Conservation (phyloP, 2,113 vertebrate species). For the Dromiciops gliroides region DNA sequence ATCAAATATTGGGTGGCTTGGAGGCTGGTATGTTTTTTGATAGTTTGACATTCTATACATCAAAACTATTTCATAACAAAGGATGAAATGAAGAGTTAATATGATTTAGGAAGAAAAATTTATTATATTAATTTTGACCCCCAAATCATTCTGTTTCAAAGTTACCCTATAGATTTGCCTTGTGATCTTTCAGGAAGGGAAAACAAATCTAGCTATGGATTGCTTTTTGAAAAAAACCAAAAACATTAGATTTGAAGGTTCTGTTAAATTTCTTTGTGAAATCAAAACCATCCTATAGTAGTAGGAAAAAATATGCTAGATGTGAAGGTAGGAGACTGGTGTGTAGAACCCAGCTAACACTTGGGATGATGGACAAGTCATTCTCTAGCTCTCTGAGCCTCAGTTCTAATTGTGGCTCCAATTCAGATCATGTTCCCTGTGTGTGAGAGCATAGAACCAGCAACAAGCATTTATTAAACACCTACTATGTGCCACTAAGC, state of each 20-base stretch:
- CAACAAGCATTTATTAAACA: too few species aligned
- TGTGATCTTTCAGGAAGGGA: conserved; percentile 25
- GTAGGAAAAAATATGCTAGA: background rate
- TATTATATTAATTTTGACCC: conserved; percentile 36
- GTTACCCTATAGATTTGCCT: conserved; percentile 35
- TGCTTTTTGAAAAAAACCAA: background rate
- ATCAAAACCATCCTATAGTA: background rate
- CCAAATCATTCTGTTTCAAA: background rate
- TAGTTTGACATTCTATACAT: background rate
- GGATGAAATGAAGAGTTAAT: conserved; percentile 27
- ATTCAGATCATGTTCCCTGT: too few species aligned
- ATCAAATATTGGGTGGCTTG: background rate
- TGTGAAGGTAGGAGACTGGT: background rate
- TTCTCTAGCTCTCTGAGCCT: background rate
- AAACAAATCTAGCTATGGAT: background rate
- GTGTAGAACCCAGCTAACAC: background rate
- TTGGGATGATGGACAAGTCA: background rate
- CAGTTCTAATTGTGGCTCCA: background rate
- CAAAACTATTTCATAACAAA: background rate
- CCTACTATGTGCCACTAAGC: too few species aligned
- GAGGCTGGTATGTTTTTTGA: background rate
- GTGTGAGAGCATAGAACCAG: too few species aligned
- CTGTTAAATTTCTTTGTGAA: conserved; percentile 8
- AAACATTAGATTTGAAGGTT: conserved; percentile 25
- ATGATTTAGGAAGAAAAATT: conserved; percentile 14